Percentiles rank a stretch among this genome's conserved stretches.
Evolutionary conservation across 2,113 vertebrate species (phyloP).

Genomic region (Toxotes chatareus): DNA sequence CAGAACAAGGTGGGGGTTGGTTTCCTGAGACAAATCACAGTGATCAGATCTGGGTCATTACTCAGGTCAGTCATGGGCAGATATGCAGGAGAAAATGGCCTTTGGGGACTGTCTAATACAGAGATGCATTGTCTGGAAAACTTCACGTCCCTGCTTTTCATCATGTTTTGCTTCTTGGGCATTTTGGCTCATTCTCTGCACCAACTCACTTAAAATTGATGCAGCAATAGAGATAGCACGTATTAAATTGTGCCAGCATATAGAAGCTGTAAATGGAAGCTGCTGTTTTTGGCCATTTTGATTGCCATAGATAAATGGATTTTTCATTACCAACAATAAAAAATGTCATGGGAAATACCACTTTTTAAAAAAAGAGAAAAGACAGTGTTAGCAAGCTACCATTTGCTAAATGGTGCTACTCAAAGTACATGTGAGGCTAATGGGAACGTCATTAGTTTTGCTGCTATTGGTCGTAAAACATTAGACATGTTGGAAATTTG

Average conservation of each 20-base stretch:
- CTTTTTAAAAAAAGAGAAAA: background rate
- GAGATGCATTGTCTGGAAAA: slow-evolving; percentile 59
- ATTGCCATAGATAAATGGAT: background rate
- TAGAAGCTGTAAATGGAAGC: background rate
- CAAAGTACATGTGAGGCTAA: background rate
- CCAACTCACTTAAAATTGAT: slow-evolving; percentile 23
- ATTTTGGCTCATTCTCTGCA: slow-evolving; percentile 20
- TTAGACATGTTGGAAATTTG: background rate
- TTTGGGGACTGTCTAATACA: slow-evolving; percentile 54
- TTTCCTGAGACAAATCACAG: slow-evolving; percentile 78
- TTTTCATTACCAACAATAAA: background rate
- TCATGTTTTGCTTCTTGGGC: slow-evolving; percentile 36
- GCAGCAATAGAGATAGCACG: background rate
- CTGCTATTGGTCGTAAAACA: background rate
- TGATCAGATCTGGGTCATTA: slow-evolving; percentile 69
- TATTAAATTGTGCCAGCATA: background rate
- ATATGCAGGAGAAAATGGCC: slow-evolving; percentile 49
- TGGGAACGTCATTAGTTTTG: background rate
- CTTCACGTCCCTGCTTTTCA: slow-evolving; percentile 55
- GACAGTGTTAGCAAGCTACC: background rate
- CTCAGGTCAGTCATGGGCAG: slow-evolving; percentile 44
- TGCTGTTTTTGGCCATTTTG: slow-evolving; percentile 24
- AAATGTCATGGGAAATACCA: background rate
- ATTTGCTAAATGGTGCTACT: background rate
- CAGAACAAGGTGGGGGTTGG: slow-evolving; percentile 42